Evolutionary conservation across 1,140 invertebrate genomes (phyloP), one percentile per base, ranked within the genome.

Genomic region (Drosophila lacteicornis): DNA sequence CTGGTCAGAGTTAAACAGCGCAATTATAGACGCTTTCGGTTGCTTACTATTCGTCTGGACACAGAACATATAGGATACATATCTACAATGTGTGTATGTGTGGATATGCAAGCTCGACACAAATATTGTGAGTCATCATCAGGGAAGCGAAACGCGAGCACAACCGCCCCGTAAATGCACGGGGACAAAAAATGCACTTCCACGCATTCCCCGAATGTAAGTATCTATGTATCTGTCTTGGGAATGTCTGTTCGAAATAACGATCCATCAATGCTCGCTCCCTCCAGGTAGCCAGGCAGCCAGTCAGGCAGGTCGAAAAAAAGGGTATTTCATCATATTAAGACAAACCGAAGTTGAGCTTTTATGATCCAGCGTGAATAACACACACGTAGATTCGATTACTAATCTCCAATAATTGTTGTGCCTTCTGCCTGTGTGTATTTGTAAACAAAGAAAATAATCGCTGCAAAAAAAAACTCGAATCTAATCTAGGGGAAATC

Each of bases 371-470:
- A 68, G 46, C 61, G 46, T 45, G 47, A 66, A 51, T 66, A 66
- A 69, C 42, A 43, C 46, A 74, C 2, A 50, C 53, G 51, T 51
- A 25, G 30, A 45, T 67, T 77, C 74, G 40, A 60, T 78, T 78
- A 67, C 56, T 70, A 77, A 69, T 77, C 73, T 76, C n/a, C 55
- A 38, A 43, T 71, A 60, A 73, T 73, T 47, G 67, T 73, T 60
- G 22, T 30, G 73, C 50, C 60, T 55, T 19, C 51, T 22, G 17
- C 33, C 15, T 40, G 42, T 42, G 57, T 57, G 70, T 55, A 67
- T 76, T 75, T 51, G 70, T 75, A 66, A 77, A 78, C 75, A 78
- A 78, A 78, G 75, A 78, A 75, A 78, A 78, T 78, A 78, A 78
- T 78, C 75, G 57, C 47, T 25, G 53, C 53, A 51, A 53, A 78